Conservation (phyloP, 1,140 invertebrate species). For the Drosophila repleta region DNA sequence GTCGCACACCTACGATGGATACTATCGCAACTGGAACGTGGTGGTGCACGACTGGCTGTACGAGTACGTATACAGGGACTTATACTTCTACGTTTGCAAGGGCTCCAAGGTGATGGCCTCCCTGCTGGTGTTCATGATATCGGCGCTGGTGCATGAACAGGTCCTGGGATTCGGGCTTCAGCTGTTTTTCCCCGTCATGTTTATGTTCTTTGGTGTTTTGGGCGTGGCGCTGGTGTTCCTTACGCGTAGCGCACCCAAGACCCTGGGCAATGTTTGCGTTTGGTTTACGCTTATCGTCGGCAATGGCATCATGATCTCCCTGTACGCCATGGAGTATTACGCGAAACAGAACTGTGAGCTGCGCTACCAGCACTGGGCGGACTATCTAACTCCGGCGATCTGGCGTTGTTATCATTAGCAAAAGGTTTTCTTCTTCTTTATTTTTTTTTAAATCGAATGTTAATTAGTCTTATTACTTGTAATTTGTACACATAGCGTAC, state of each 20-base stretch:
- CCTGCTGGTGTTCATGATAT: constrained; percentile 87
- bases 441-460: constrained; percentile 26
- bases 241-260: constrained; percentile 84
- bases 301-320: constrained; percentile 89
- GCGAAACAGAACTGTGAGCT: constrained; percentile 90
- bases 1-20: constrained; percentile 90
- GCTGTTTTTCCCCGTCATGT: constrained; percentile 94
- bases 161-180: constrained; percentile 90
- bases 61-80: constrained; percentile 94
- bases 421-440: no score
- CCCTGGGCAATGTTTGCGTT: constrained; percentile 90
- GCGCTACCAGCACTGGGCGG: constrained; percentile 45
- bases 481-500: constrained; percentile 63
- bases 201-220: constrained; percentile 88
- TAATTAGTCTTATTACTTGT: constrained; percentile 50
- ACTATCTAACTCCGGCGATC: constrained; percentile 69
- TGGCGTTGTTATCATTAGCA: constrained; percentile 85
- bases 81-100: constrained; percentile 86
- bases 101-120: constrained; percentile 85
- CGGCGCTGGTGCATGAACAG: constrained; percentile 93
- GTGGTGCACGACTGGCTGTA: constrained; percentile 98
- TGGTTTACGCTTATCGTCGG: constrained; percentile 92
- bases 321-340: constrained; percentile 94
- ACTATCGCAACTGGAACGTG: constrained; percentile 97
- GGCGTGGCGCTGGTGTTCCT: constrained; percentile 86